Base-by-base conservation (phyloP, 2,797 vertebrate genomes). In the Lacerta viridis region DNA sequence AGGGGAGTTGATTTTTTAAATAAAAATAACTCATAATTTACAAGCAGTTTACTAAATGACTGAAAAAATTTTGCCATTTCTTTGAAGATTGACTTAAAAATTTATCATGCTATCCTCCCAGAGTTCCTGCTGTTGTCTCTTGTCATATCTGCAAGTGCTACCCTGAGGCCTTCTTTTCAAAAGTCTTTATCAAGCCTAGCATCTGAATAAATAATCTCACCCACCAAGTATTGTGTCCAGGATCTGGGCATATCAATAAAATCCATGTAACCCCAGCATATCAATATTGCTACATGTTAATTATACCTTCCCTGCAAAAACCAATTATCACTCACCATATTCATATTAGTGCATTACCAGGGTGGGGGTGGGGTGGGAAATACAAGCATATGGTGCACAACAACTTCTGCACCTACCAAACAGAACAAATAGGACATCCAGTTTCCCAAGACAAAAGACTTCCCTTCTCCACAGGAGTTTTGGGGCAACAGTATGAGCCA, bases 1-100 rank as follows among this genome's bases (percentile, higher is more conserved):
- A 2, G 64, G 7, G 25, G 23, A 27, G 25, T n/a, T 72, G n/a
- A 2, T 39, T 39, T 74, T 71, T 71, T 13, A 55, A 55, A 55
- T 55, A 55, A 55, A 55, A 55, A 4, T 55, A 55, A 55, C 13
- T 55, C 50, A 55, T 74, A 39, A 20, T 43, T 3, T 18, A 41
- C 41, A 41, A 2, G 46, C 23, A 33, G 33, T 33, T 15, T 68
- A 68, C 43, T 66, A 88, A 68, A 5, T 50, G n/a, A n/a, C 20
- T 39, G 29, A 27, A 84, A 83, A 71, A 7, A 66, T 10, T 5
- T 27, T 20, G 50, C 29, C 27, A 15, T 5, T 71, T 27, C 27
- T 81, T 85, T 75, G 20, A 59, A 72, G 75, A n/a, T 36, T 8
- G 11, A 13, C 18, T 72, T 72, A 25, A 80, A 87, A 87, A 82